Percentiles rank a stretch among this genome's conserved stretches.
These are phyloP conservation scores for Drosophila subquinaria DNA, from an alignment of 2,888 invertebrate species.

Conservation along the genomic window DNA sequence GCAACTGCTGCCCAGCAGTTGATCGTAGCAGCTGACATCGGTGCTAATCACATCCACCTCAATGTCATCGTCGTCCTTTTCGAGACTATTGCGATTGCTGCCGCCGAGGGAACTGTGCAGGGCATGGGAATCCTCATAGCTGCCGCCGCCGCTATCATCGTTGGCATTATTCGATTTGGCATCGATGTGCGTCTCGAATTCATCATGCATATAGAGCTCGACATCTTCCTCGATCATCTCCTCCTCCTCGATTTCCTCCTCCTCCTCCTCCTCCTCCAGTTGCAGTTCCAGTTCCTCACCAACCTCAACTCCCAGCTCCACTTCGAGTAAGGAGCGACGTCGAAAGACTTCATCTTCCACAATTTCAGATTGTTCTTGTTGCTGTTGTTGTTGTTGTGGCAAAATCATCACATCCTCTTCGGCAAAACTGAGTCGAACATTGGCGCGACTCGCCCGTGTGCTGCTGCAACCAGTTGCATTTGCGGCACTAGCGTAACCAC, in stretches of 20 bases:
- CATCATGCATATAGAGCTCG: constrained; percentile 80
- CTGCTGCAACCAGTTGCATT: constrained; percentile 31
- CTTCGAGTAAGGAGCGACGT: constrained; percentile 81
- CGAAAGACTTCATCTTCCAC: constrained; percentile 79
- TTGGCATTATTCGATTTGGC: constrained; percentile 84
- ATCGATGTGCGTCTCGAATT: constrained; percentile 84
- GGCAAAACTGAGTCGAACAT: constrained; percentile 80
- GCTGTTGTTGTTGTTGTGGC: constrained; percentile 28
- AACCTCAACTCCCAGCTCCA: constrained; percentile 70
- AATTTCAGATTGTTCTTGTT: constrained; percentile 11
- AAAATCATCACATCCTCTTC: constrained; percentile 82
- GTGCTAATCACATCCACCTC: constrained; percentile 85
- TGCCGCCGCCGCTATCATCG: constrained; percentile 85
- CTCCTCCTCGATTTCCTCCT: constrained; percentile 53
- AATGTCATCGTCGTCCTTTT: constrained; percentile 85
- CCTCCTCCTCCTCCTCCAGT: constrained; percentile 62
- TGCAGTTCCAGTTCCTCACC: constrained; percentile 54
- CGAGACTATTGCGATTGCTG: constrained; percentile 85
- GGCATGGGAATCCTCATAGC: constrained; percentile 85
- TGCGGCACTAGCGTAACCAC: constrained; percentile 48
- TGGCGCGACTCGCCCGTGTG: constrained; percentile 61
- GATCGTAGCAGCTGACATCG: constrained; percentile 85
- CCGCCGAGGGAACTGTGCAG: constrained; percentile 84
- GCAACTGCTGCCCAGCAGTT: constrained; percentile 83
- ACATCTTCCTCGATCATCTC: constrained; percentile 65